phyloP scores from a whole-genome alignment of 2,888 invertebrate species.

The Eristalis tenax region DNA sequence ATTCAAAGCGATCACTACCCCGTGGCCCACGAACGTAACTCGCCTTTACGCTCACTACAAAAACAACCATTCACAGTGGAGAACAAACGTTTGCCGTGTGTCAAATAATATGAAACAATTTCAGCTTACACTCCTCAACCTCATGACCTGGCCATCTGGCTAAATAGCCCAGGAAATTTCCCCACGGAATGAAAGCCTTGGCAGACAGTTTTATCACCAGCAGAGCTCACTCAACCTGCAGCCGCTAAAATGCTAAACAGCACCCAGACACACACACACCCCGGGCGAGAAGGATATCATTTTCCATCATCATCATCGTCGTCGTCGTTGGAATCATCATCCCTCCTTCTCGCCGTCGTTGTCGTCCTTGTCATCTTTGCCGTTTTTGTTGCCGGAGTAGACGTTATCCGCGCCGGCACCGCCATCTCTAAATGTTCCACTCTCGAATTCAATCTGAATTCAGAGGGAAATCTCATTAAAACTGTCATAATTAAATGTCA shows the following conservation, averaged over 20 bases:
- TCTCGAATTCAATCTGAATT: conserved; percentile 71
- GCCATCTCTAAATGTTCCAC: conserved; percentile 61
- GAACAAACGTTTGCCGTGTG: neutral
- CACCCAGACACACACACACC: conserved; percentile 11
- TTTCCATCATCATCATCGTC: conserved; percentile 49
- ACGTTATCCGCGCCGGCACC: conserved; percentile 71
- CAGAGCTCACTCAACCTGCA: neutral
- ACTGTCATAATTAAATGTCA: conserved; percentile 77
- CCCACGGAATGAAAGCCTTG: conserved; percentile 35
- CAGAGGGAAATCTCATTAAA: conserved; percentile 76
- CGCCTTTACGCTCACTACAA: no score
- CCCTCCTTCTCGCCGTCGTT: conserved; percentile 48
- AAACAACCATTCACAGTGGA: no score
- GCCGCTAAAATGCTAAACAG: conserved; percentile 47
- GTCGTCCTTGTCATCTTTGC: conserved; percentile 60
- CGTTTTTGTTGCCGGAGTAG: conserved; percentile 13
- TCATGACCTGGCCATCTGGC: conserved; percentile 41
- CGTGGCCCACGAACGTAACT: no score
- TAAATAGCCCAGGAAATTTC: conserved; percentile 56
- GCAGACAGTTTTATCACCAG: conserved; percentile 59
- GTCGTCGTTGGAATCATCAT: conserved; percentile 26
- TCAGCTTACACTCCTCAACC: conserved; percentile 35
- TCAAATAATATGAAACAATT: conserved; percentile 39
- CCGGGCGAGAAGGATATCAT: conserved; percentile 53
- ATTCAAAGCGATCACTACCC: no score